phyloP scores from a whole-genome alignment of 2,888 invertebrate species.

The Pyrrhosoma nymphula region DNA sequence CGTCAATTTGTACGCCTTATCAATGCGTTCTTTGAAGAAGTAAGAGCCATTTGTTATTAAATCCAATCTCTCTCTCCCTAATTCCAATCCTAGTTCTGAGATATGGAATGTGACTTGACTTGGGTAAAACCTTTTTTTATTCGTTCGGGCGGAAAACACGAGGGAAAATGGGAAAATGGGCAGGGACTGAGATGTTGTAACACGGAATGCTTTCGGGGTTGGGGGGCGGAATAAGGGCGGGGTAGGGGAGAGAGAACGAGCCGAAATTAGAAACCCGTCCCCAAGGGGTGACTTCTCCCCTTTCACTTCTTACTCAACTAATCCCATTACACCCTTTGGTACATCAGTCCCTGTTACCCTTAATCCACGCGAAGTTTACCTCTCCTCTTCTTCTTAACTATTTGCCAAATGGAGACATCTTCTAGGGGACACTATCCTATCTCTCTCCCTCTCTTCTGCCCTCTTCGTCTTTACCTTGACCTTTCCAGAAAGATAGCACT shows the following conservation, averaged over 20 bases:
- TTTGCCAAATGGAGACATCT: background rate
- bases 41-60: background rate
- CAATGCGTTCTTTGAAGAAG: background rate
- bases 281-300: background rate
- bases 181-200: background rate
- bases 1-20: background rate
- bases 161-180: background rate
- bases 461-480: background rate
- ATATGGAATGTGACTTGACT: background rate
- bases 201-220: background rate
- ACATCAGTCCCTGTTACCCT: conserved; percentile 4
- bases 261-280: conserved; percentile 1
- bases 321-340: conserved; percentile 1
- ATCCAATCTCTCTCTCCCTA: background rate
- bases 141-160: background rate
- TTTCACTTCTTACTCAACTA: background rate
- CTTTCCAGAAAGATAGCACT: background rate
- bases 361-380: background rate
- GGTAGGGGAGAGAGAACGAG: too few species aligned
- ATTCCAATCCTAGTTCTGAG: background rate
- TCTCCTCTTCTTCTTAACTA: background rate
- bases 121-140: background rate
- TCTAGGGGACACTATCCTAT: background rate
- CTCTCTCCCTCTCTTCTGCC: background rate
- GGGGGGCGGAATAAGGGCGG: background rate